Base-by-base conservation (phyloP, 2,113 vertebrate genomes). In the Saguinus midas region DNA sequence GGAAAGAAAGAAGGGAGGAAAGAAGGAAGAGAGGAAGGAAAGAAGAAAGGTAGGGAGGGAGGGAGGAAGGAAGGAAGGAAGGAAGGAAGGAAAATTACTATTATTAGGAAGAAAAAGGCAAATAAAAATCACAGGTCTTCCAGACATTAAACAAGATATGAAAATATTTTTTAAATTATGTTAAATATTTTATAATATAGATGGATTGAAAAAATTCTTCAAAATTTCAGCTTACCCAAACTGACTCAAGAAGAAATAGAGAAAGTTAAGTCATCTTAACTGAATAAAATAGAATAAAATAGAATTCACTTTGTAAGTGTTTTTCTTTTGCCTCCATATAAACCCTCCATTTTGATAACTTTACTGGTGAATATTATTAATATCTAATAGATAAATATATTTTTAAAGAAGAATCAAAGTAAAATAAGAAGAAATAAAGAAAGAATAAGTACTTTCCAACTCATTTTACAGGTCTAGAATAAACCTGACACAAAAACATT, bases 11-110 rank as follows among this genome's bases (percentile, higher is more conserved):
- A 32, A 29, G 27, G 13, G 14, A 45, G 8, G 45, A 45, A 45
- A 0, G 8, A 23, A 58, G 2, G 8, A 21, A 57, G 2, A 8
- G 23, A 57, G 8, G 57, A 21, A 58, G 0, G 8, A 23, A 23
- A 0, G 52, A 55, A 55, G 18, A 6, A 17, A 20, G 55, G 18
- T 0, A 55, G 18, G 52, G 6, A 20, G 18, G 52, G 14, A 18
- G 17, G 17, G 6, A 55, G 16, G 27, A 64, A 29, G 61, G 0
- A 29, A 29, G 29, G 11, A 64, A 66, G 27, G 5, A 66, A 14
- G 5, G 27, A 32, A 3, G 6, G 16, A 40, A 40, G 37, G 18
- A 9, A 72, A 37, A 37, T 72, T 72, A 37, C 35, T n/a, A n/a
- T 18, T 1, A 37, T 72, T 6, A 37, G 18, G n/a, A 37, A 72